Percentiles rank a stretch among this genome's conserved stretches.
These are phyloP conservation scores for Drosophila ambigua DNA, from an alignment of 1,140 invertebrate genomes.

Conservation along the genomic window DNA sequence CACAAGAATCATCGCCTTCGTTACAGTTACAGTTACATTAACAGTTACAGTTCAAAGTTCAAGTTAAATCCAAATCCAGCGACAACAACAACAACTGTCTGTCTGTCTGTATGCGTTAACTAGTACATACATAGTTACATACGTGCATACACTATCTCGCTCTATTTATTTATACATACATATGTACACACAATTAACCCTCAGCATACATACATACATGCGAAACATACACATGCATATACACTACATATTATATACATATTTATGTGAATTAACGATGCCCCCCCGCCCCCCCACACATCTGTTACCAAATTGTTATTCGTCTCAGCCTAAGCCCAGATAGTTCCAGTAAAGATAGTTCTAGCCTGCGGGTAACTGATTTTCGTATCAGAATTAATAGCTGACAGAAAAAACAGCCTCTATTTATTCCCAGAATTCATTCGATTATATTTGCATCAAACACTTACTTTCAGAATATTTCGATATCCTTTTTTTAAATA, in stretches of 20 bases:
- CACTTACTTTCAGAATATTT: conserved; percentile 1
- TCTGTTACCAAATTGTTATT: no score
- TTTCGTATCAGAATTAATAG: no score
- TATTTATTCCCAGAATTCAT: no score
- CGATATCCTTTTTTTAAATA: conserved; percentile 14
- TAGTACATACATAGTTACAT: conserved; percentile 30
- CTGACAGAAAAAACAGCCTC: no score
- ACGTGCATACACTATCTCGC: conserved; percentile 13
- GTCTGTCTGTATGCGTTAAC: conserved; percentile 44
- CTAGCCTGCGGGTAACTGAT: background rate
- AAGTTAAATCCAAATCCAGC: conserved; percentile 14
- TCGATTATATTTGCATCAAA: background rate
- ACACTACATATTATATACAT: conserved; percentile 32
- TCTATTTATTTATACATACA: conserved; percentile 50
- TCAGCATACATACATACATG: conserved; percentile 26
- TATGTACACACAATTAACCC: conserved; percentile 41
- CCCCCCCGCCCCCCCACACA: no score
- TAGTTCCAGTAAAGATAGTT: background rate
- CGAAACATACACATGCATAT: conserved; percentile 24
- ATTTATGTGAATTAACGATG: conserved; percentile 7
- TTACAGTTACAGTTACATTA: conserved; percentile 28
- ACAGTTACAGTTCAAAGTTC: conserved; percentile 24
- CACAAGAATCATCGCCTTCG: conserved; percentile 53
- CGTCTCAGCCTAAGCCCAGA: no score
- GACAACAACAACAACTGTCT: conserved; percentile 22